phyloP scores from a whole-genome alignment of 2,797 vertebrate genomes.

The Ammospiza maritima region DNA sequence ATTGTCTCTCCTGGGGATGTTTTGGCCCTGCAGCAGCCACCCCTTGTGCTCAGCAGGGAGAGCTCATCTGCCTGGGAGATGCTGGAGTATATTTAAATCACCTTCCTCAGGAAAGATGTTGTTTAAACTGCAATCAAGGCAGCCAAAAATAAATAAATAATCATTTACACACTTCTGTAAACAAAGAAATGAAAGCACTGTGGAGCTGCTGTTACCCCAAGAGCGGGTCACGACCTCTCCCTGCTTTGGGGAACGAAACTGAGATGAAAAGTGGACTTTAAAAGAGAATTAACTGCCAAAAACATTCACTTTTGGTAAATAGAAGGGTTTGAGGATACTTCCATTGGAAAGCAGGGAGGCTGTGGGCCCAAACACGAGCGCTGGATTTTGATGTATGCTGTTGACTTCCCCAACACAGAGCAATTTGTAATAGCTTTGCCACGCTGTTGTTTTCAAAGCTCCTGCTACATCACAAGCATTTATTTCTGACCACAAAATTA shows the following conservation, averaged over 20 bases:
- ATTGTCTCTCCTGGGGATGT: not conserved
- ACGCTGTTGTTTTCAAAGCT: constrained; percentile 76
- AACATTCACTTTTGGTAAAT: constrained; percentile 32
- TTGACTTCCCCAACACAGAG: constrained; percentile 74
- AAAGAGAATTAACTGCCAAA: constrained; percentile 56
- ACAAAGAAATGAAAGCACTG: not conserved
- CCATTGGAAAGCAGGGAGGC: constrained; percentile 68
- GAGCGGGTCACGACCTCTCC: not conserved
- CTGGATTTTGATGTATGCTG: constrained; percentile 72
- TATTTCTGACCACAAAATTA: constrained; percentile 82
- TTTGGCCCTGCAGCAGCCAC: not conserved
- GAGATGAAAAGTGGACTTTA: not conserved
- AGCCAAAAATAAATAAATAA: constrained; percentile 56
- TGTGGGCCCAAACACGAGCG: constrained; percentile 46
- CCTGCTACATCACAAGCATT: constrained; percentile 79
- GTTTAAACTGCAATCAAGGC: constrained; percentile 58
- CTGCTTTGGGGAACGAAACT: not conserved
- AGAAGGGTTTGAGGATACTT: constrained; percentile 56
- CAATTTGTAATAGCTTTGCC: constrained; percentile 80
- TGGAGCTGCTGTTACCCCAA: not conserved
- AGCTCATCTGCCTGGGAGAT: not conserved
- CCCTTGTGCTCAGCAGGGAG: not conserved
- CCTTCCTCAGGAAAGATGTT: constrained; percentile 40
- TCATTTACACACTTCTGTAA: constrained; percentile 26
- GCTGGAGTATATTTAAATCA: not conserved